Conservation (phyloP, 2,113 vertebrate species). For the Burhinus oedicnemus region DNA sequence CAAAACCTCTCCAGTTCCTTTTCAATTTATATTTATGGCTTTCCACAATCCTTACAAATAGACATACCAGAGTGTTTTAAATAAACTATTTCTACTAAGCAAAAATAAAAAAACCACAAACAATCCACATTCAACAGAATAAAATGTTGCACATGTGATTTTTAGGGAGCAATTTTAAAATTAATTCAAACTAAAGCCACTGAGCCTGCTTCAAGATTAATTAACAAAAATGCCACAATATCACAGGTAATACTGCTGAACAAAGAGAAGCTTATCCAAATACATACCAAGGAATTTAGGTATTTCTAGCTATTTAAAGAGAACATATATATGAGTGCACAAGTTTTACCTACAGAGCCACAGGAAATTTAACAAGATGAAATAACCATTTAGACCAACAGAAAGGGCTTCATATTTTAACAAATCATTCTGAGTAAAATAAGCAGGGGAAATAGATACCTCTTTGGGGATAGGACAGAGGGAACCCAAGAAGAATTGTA, state of each 20-base stretch:
- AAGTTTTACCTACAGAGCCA: neutral
- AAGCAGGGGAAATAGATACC: neutral
- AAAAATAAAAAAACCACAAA: neutral
- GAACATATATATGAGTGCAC: neutral
- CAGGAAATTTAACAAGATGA: neutral
- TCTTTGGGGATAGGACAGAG: neutral
- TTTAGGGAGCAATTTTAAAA: neutral
- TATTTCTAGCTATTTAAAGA: neutral
- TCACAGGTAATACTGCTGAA: neutral
- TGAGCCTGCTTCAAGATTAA: neutral
- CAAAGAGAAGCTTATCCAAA: neutral
- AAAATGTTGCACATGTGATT: neutral
- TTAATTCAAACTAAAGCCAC: neutral
- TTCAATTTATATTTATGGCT: neutral
- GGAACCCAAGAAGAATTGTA: neutral
- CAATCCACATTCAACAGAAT: neutral
- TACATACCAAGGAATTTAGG: neutral
- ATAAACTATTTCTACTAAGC: neutral
- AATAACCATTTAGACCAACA: neutral
- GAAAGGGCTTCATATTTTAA: neutral
- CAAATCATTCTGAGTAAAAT: neutral
- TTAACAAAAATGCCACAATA: neutral
- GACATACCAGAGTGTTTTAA: neutral
- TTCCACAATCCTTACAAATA: neutral
- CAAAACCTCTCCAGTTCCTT: neutral